Evolutionary conservation across 2,888 invertebrate genomes (phyloP), one percentile per base, ranked within the genome.

Genomic region (Trissolcus brochymenae): DNA sequence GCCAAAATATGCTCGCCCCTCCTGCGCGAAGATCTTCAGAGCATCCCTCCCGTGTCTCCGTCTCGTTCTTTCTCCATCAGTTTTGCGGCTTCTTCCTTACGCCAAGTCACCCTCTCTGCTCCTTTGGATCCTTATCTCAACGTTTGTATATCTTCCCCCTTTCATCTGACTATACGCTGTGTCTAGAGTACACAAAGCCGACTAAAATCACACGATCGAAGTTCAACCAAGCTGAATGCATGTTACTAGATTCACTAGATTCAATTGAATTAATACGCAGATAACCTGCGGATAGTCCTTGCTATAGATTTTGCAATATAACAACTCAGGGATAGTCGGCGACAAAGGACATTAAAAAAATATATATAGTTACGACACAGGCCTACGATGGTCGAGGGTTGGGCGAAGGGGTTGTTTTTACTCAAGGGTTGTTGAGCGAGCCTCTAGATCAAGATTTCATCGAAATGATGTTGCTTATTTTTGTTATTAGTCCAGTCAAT

Each of bases 1-100:
- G 57, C 66, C 67, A 59, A 75, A 81, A 80, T 80, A 76, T 74
- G 79, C 67, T 71, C 55, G 46, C 49, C 57, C 57, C 41, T 59
- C 7, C 57, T 25, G 25, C 25, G 25, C 25, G 3, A 25, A 25
- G n/a, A 19, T 14, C 21, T 41, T n/a, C 43, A 46, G 61, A 1
- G n/a, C 50, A 25, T 46, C 16, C 50, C 54, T 19, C 11, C 17
- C n/a, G 49, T 60, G 14, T 13, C 16, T 54, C 54, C 1, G 29
- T 17, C 57, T 41, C 55, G 25, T 6, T 49, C 49, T 49, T 14
- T 29, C 29, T 54, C 60, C 9, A 25, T 59, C 21, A 49, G 55
- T 43, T 56, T 61, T 50, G 40, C n/a, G 60, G 49, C 65, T 50
- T 57, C 65, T 51, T 50, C 54, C 53, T 59, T 25, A 25, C 25